Conservation (phyloP, 2,888 invertebrate genomes). For the Caenorhabditis drosophilae region DNA sequence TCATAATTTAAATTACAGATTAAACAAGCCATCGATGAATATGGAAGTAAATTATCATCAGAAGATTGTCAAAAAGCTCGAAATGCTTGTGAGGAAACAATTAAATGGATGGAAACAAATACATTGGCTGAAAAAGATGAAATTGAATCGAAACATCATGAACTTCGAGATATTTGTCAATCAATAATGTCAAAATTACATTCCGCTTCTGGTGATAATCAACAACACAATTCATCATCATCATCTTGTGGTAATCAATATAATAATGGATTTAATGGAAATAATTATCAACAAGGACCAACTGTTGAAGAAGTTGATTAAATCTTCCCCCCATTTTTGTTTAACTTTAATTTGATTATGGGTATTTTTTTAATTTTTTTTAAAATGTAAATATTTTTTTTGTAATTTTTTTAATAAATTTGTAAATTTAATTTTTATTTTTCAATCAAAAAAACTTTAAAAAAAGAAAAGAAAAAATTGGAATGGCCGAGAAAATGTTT, state of each 20-base stretch:
- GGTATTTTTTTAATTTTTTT: too few species aligned
- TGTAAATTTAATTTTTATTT: too few species aligned
- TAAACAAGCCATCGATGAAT: constrained; percentile 59
- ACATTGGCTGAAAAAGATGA: constrained; percentile 77
- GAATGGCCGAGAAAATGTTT: too few species aligned
- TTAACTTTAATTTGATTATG: too few species aligned
- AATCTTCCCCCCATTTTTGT: too few species aligned
- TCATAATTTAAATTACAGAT: constrained; percentile 17
- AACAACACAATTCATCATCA: background rate
- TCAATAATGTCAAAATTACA: constrained; percentile 59
- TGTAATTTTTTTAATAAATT: too few species aligned
- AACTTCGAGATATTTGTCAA: constrained; percentile 52
- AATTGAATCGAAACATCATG: constrained; percentile 54
- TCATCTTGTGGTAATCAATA: constrained; percentile 1
- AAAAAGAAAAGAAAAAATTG: too few species aligned
- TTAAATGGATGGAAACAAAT: constrained; percentile 77
- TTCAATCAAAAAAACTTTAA: too few species aligned
- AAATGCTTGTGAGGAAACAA: constrained; percentile 87
- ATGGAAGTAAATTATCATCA: constrained; percentile 84
- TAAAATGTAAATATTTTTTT: too few species aligned
- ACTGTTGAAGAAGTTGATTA: constrained; percentile 8
- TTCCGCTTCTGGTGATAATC: background rate
- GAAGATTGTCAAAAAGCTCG: constrained; percentile 81
- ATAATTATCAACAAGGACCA: constrained; percentile 5
- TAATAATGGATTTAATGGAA: constrained; percentile 2